Evolutionary conservation across 2,797 vertebrate genomes (phyloP), one percentile per base, ranked within the genome.

Genomic region (Aulostomus chinensis): DNA sequence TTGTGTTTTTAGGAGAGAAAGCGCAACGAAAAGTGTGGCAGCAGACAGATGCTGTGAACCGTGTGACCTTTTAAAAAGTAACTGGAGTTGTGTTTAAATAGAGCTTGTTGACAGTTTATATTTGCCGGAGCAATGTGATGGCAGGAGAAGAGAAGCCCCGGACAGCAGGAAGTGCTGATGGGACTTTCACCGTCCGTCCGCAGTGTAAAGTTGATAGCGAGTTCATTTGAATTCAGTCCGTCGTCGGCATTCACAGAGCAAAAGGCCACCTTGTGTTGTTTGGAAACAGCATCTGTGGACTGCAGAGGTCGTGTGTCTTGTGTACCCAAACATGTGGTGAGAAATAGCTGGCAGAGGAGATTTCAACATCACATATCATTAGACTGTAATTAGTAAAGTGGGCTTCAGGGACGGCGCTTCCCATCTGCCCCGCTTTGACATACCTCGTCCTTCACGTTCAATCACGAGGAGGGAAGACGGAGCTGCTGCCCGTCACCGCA

Each of bases 371-470:
- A 46, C 67, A 46, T 68, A 68, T 75, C 78, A 75, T 83, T 78
- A 82, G 49, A 58, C 21, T 20, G 64, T 75, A 56, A 84, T 85
- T 73, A 81, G 71, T 41, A 39, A 76, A 58, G 34, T 64, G 55
- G 66, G 40, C 78, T 68, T 67, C n/a, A 45, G 81, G 72, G 74
- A 71, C 63, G 0, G 4, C 2, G 7, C 58, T 34, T 34, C 47
- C 69, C 83, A 79, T 80, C 83, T 87, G 85, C 41, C 45, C 64
- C 4, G 1, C 9, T 58, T 25, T 63, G 71, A 82, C 74, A 71
- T 39, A 31, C 50, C 24, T 37, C 13, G 64, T 76, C 78, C 80
- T 85, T 84, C 73, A 78, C 39, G 7, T 65, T 57, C 59, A 34
- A 34, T 36, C 5, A 9, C 6, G 38, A 51, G 25, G 37, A 53